Conservation (phyloP, 2,113 vertebrate genomes). For the Rhinichthys klamathensis region DNA sequence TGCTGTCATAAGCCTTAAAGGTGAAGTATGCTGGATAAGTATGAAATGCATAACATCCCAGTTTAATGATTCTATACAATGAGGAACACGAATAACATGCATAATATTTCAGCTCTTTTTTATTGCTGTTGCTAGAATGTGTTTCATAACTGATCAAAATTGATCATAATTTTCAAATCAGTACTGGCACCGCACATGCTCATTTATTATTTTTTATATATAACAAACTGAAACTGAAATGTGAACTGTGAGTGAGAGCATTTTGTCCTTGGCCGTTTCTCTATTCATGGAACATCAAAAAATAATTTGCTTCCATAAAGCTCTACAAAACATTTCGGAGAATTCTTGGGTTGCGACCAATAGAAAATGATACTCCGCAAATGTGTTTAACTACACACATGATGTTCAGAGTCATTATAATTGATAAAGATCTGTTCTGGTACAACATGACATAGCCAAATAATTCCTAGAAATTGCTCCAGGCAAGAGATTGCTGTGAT, state of each 20-base stretch:
- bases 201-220: background rate
- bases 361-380: background rate
- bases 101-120: background rate
- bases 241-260: background rate
- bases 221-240: background rate
- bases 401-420: background rate
- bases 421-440: background rate
- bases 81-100: too few species aligned
- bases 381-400: background rate
- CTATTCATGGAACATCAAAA: constrained; percentile 30
- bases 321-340: background rate
- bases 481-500: background rate
- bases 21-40: background rate
- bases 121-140: background rate
- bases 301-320: background rate
- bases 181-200: background rate
- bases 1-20: background rate
- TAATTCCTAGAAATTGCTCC: constrained; percentile 3
- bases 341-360: background rate
- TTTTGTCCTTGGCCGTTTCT: constrained; percentile 30
- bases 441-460: background rate
- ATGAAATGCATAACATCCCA: background rate
- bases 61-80: too few species aligned
- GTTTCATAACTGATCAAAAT: background rate
- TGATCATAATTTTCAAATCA: background rate